Base-by-base conservation (phyloP, 2,113 vertebrate species). In the Chionomys nivalis region DNA sequence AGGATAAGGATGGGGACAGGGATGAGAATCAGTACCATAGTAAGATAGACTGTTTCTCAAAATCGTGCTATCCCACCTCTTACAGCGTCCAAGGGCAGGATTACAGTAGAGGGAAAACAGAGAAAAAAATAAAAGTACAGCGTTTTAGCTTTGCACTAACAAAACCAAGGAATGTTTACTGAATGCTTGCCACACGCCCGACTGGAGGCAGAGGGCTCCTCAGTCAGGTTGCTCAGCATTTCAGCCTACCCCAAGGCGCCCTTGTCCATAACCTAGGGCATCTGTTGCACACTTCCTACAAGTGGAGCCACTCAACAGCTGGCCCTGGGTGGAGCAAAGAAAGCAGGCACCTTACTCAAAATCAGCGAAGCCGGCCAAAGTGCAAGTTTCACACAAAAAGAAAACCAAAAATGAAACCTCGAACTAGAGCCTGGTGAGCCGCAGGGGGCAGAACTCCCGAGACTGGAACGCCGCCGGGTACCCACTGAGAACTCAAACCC, bases 211-310 rank as follows among this genome's bases (percentile, higher is more conserved):
- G 55, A 44, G 58, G 70, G 47, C 68, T 65, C 49, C 58, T 28
- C 11, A 0, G 47, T 17, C 36, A 52, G 39, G 78, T 65, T 26
- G 91, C 83, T 19, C 55, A 52, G 39, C 4, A 23, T 39, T 44
- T 77, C 0, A 7, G 72, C 9, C 88, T 86, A 76, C 42, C 47
- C 68, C 8, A 93, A 89, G 70, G 81, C 94, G 82, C 16, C 33
- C 79, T 63, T 8, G 58, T 85, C n/a, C 89, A 39, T 44, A 36
- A 24, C 89, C 79, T 52, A 2, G 21, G 73, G 96, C 96, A 98
- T 96, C 95, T 97, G 97, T 97, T 98, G 95, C 96, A 97, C 65
- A 26, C 19, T 33, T 87, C 75, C 89, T 75, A 93, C 55, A 96
- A 90, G 93, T 89, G 82, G 10, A 82, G 82, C 75, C 92, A 94